Conservation (phyloP, 2,113 vertebrate species). For the Prunella himalayana region DNA sequence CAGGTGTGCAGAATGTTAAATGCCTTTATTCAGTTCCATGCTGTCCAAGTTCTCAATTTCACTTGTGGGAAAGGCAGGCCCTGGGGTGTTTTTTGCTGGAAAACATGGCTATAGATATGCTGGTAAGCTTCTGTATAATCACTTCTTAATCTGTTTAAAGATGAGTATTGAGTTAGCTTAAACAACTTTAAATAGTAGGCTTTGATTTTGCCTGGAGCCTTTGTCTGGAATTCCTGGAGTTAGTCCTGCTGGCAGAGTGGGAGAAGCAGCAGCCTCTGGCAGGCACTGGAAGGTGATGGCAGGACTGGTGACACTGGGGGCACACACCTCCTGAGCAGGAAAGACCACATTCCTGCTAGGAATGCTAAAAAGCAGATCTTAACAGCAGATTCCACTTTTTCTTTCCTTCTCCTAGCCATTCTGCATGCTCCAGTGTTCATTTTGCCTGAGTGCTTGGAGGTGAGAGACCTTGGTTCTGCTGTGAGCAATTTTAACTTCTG, state of each 20-base stretch:
- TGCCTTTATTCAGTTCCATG: not conserved
- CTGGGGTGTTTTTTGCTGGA: not conserved
- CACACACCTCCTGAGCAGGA: rapidly evolving
- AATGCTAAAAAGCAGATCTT: not conserved
- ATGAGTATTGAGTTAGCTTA: not conserved
- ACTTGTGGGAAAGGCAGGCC: not conserved
- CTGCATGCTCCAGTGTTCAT: not conserved
- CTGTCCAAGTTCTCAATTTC: not conserved
- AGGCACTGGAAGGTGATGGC: not conserved
- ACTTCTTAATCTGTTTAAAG: slow-evolving; percentile 1
- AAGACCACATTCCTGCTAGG: not conserved
- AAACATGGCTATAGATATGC: not conserved
- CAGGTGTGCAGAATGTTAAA: not conserved
- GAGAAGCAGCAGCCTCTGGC: not conserved
- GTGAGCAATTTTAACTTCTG: not conserved
- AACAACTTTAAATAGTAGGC: not conserved
- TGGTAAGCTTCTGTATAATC: not conserved
- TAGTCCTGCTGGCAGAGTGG: not conserved
- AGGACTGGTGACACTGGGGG: not conserved
- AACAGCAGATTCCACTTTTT: not conserved
- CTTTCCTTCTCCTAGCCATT: not conserved
- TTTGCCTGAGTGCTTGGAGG: not conserved
- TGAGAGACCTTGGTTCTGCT: not conserved
- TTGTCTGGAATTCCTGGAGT: not conserved
- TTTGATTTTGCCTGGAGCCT: not conserved